Percentiles rank a stretch among this genome's conserved stretches.
Evolutionary conservation across 1,140 invertebrate genomes (phyloP).

Genomic region (Drosophila varians): DNA sequence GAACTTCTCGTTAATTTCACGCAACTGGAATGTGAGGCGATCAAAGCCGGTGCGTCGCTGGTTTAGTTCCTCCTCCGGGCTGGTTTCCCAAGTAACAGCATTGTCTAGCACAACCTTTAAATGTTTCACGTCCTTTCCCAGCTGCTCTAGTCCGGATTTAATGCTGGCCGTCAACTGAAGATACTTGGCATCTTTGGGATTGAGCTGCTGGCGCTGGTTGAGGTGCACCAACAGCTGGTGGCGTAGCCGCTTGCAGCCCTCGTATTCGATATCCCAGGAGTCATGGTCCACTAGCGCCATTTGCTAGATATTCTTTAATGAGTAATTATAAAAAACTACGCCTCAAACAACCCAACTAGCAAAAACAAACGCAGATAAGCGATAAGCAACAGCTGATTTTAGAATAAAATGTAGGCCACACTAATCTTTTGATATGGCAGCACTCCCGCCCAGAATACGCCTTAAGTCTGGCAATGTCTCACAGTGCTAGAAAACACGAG

Average conservation of each 20-base stretch:
- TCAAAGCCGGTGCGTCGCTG: conserved; percentile 51
- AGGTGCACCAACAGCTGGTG: conserved; percentile 87
- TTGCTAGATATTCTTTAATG: conserved; percentile 2
- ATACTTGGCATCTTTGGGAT: conserved; percentile 83
- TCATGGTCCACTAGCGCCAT: conserved; percentile 82
- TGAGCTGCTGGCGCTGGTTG: conserved; percentile 84
- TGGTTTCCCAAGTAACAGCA: conserved; percentile 71
- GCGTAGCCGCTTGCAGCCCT: conserved; percentile 87
- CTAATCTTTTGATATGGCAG: background rate
- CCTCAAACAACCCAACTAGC: conserved; percentile 24
- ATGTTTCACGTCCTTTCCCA: conserved; percentile 86
- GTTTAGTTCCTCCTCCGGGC: conserved; percentile 43
- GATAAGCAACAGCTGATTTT: conserved; percentile 15
- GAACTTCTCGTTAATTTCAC: conserved; percentile 36
- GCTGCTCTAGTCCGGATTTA: conserved; percentile 87
- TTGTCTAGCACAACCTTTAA: conserved; percentile 86
- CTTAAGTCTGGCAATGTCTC: background rate
- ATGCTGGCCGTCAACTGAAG: conserved; percentile 85
- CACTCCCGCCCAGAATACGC: background rate
- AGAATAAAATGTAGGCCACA: conserved; percentile 9
- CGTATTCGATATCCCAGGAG: conserved; percentile 86
- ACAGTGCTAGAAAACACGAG: background rate
- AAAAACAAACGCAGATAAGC: conserved; percentile 10
- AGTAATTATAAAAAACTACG: conserved; percentile 37
- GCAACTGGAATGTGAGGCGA: conserved; percentile 41